Conservation (phyloP, 2,888 invertebrate species). For the Crocallis elinguaria region DNA sequence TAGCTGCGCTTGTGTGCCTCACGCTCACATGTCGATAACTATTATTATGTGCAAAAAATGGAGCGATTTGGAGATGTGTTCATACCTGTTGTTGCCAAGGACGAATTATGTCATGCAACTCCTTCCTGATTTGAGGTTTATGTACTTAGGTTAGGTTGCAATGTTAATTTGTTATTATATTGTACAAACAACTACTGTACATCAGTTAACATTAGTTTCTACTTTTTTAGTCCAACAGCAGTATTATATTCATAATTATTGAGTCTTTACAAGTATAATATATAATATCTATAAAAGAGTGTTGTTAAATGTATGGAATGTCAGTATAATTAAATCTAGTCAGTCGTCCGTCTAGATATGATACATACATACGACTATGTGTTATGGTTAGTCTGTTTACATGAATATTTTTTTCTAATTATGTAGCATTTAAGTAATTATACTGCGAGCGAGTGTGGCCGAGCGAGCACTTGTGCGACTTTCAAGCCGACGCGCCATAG, state of each 20-base stretch:
- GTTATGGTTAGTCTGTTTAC: background rate
- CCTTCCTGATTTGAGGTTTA: background rate
- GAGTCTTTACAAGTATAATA: no score
- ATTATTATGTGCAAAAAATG: constrained; percentile 46
- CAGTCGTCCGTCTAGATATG: background rate
- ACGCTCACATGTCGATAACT: constrained; percentile 46
- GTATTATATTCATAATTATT: no score
- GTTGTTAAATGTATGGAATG: background rate
- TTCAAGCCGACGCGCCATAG: no score
- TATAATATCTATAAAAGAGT: no score
- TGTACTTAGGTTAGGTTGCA: background rate
- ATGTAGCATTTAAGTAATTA: background rate
- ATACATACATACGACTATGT: no score
- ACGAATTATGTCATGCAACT: constrained; percentile 12
- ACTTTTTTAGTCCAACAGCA: no score
- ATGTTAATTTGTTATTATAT: background rate
- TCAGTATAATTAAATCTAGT: background rate
- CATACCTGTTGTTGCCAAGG: constrained; percentile 26
- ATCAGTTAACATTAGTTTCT: background rate
- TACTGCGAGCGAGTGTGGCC: no score
- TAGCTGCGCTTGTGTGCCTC: constrained; percentile 55
- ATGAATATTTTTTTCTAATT: background rate
- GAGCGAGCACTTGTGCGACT: no score
- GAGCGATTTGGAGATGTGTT: constrained; percentile 25
- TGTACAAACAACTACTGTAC: no score